phyloP scores from a whole-genome alignment of 2,113 vertebrate species.

The Okapia johnstoni region DNA sequence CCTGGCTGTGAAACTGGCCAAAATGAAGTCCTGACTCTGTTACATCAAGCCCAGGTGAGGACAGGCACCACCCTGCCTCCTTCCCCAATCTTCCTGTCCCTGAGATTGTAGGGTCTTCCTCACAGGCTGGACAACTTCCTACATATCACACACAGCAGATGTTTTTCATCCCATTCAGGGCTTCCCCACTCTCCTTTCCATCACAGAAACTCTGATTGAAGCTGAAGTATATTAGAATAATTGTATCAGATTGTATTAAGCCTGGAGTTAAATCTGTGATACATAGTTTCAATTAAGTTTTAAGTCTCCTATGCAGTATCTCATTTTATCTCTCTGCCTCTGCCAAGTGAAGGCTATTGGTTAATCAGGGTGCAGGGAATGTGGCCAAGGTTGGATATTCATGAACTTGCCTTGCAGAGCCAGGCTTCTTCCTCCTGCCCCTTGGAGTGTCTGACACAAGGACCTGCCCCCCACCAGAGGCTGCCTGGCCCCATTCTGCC shows the following conservation, averaged over 20 bases:
- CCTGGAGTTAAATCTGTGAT: slow-evolving; percentile 72
- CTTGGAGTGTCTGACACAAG: not conserved
- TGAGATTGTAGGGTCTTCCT: slow-evolving; percentile 14
- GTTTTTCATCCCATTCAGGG: slow-evolving; percentile 60
- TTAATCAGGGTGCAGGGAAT: slow-evolving; percentile 57
- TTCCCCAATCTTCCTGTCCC: not conserved
- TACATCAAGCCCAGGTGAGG: not conserved
- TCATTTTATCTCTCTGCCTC: slow-evolving; percentile 67
- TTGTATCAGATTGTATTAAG: slow-evolving; percentile 75
- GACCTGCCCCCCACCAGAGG: not conserved
- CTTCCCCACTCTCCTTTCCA: slow-evolving; percentile 57
- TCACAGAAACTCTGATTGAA: slow-evolving; percentile 72
- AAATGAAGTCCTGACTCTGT: not conserved
- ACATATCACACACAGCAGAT: slow-evolving; percentile 61
- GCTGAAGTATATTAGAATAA: slow-evolving; percentile 74
- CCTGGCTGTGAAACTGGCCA: not conserved
- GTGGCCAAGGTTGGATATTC: not conserved
- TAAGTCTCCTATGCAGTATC: slow-evolving; percentile 71
- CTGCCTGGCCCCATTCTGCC: not conserved
- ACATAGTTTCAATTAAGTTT: slow-evolving; percentile 81
- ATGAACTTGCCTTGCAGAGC: slow-evolving; percentile 5
- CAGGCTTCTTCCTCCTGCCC: not conserved
- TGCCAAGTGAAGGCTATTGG: slow-evolving; percentile 36
- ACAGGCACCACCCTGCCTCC: accelerated
- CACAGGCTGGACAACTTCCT: not conserved